phyloP scores from a whole-genome alignment of 1,140 invertebrate genomes.

The Neomicropteryx cornuta region DNA sequence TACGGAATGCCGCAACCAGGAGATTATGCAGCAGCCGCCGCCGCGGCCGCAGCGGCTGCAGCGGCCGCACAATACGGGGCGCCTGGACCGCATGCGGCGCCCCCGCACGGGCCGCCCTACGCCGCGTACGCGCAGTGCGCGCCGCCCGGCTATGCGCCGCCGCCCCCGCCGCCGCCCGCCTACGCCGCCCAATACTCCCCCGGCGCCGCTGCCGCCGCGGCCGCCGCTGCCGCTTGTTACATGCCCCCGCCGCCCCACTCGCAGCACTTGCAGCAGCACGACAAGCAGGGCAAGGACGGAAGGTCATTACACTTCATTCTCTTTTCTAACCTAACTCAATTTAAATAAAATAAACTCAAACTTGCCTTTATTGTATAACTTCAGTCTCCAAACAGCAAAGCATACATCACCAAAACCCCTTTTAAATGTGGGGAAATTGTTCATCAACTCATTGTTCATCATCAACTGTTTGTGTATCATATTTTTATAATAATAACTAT shows the following conservation, averaged over 20 bases:
- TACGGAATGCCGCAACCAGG: conserved; percentile 68
- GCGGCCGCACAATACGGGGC: conserved; percentile 51
- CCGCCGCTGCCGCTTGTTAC: conserved; percentile 62
- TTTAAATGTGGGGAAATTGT: too few species aligned
- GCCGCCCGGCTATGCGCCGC: conserved; percentile 62
- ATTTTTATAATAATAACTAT: too few species aligned
- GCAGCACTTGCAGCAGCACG: conserved; percentile 55
- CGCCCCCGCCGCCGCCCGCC: too few species aligned
- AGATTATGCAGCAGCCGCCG: conserved; percentile 67
- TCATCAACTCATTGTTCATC: too few species aligned
- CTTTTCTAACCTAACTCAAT: conserved; percentile 5
- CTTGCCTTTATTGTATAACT: too few species aligned
- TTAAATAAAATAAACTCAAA: too few species aligned
- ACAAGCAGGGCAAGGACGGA: conserved; percentile 60
- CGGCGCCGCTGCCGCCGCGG: too few species aligned
- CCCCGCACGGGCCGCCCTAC: conserved; percentile 46
- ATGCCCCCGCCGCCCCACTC: conserved; percentile 70
- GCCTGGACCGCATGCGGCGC: conserved; percentile 44
- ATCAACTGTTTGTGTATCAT: too few species aligned
- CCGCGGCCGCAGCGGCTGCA: conserved; percentile 44
- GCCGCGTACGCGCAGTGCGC: conserved; percentile 50
- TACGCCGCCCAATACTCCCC: too few species aligned
- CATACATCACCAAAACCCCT: too few species aligned
- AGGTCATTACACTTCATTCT: conserved; percentile 47
- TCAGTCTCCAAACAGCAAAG: too few species aligned